phyloP scores from a whole-genome alignment of 2,113 vertebrate species.

The Dicentrarchus labrax region DNA sequence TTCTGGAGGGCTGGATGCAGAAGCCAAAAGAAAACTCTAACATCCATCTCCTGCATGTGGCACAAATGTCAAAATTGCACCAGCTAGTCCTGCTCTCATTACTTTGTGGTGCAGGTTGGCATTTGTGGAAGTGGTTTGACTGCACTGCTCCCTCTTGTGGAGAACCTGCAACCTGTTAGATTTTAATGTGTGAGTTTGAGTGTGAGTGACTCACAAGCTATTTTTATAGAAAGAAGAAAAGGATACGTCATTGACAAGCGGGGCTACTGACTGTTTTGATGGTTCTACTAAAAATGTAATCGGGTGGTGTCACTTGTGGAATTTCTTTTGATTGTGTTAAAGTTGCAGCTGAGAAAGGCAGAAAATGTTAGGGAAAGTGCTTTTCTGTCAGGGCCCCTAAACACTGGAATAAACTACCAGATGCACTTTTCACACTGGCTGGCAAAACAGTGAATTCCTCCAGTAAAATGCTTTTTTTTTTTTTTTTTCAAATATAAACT shows the following conservation, averaged over 20 bases:
- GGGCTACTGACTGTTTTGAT: background rate
- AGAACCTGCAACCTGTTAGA: background rate
- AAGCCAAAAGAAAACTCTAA: slow-evolving; percentile 4
- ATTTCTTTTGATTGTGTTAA: background rate
- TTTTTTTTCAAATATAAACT: background rate
- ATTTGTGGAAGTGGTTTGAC: background rate
- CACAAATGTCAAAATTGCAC: background rate
- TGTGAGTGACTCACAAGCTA: background rate
- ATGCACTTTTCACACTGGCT: background rate
- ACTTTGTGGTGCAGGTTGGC: background rate
- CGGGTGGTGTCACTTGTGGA: background rate
- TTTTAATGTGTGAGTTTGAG: background rate
- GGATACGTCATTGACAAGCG: background rate
- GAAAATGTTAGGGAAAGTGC: background rate
- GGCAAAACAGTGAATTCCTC: background rate
- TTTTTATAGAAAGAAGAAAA: background rate
- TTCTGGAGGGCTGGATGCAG: background rate
- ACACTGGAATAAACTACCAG: background rate
- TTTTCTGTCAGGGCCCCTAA: background rate
- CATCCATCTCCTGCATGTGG: background rate
- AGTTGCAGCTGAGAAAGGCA: background rate
- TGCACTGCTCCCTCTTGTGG: background rate
- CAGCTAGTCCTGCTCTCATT: background rate
- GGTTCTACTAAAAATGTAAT: background rate
- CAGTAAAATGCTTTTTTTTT: background rate